phyloP scores from a whole-genome alignment of 2,113 vertebrate genomes.

The Ceuthmochares aereus region DNA sequence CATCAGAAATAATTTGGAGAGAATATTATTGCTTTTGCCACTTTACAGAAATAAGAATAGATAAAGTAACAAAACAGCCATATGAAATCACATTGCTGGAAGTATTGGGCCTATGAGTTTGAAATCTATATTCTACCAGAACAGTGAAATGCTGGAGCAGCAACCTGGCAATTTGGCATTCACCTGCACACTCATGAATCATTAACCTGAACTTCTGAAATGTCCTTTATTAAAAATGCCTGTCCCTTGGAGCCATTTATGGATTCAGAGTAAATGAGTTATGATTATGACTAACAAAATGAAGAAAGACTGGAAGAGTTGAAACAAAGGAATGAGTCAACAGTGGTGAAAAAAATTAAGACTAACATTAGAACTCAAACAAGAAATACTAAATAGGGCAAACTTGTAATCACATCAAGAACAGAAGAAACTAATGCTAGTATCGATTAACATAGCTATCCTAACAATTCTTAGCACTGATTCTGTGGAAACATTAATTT shows the following conservation, averaged over 20 bases:
- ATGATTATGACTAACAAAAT: background rate
- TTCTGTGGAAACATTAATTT: background rate
- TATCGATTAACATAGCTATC: background rate
- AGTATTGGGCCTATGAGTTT: background rate
- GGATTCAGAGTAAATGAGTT: constrained; percentile 27
- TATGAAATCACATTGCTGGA: background rate
- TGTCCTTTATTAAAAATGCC: background rate
- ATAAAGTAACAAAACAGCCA: background rate
- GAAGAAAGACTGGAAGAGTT: background rate
- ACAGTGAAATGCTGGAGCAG: background rate
- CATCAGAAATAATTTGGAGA: background rate
- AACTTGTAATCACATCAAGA: background rate
- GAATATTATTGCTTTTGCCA: background rate
- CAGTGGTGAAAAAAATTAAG: background rate
- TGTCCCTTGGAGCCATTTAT: constrained; percentile 11
- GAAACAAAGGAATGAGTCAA: constrained; percentile 1
- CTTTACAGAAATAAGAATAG: background rate
- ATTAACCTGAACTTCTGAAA: constrained; percentile 52
- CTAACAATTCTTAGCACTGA: background rate
- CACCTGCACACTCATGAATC: background rate
- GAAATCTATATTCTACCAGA: background rate
- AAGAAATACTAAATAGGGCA: background rate
- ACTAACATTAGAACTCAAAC: background rate
- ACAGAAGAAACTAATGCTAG: background rate
- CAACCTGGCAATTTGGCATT: constrained; percentile 8